phyloP scores from a whole-genome alignment of 1,140 invertebrate species.

The Leptinotarsa defecta region DNA sequence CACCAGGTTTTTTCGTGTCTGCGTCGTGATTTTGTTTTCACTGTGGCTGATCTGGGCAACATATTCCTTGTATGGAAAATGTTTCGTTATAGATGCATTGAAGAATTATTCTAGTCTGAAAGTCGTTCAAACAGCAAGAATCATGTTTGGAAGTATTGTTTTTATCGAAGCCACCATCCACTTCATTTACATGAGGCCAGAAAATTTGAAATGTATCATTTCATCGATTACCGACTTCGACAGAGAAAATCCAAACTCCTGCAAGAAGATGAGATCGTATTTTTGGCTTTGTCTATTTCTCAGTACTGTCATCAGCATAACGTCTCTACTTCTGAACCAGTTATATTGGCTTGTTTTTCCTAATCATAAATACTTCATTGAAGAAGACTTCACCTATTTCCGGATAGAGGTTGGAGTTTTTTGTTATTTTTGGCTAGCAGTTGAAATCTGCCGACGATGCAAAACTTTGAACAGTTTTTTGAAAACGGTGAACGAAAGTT shows the following conservation, averaged over 20 bases:
- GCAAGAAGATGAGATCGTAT: background rate
- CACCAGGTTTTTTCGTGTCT: background rate
- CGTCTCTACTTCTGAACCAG: background rate
- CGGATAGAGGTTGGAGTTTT: background rate
- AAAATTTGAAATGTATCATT: background rate
- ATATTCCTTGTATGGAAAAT: background rate
- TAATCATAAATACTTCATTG: background rate
- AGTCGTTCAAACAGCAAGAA: background rate
- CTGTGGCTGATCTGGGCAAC: background rate
- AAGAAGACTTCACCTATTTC: background rate
- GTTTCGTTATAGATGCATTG: background rate
- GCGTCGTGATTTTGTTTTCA: background rate
- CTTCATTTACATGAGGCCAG: background rate
- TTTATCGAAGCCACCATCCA: background rate
- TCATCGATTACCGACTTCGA: background rate
- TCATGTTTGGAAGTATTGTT: background rate
- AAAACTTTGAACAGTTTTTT: background rate
- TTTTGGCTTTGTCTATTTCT: background rate
- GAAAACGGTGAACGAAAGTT: background rate
- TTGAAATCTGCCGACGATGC: background rate
- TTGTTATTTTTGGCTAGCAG: background rate
- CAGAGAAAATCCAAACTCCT: background rate
- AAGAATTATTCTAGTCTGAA: background rate
- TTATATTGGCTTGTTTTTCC: background rate
- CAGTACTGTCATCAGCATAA: background rate